phyloP scores from a whole-genome alignment of 2,797 vertebrate species.

The Protonibea diacanthus region DNA sequence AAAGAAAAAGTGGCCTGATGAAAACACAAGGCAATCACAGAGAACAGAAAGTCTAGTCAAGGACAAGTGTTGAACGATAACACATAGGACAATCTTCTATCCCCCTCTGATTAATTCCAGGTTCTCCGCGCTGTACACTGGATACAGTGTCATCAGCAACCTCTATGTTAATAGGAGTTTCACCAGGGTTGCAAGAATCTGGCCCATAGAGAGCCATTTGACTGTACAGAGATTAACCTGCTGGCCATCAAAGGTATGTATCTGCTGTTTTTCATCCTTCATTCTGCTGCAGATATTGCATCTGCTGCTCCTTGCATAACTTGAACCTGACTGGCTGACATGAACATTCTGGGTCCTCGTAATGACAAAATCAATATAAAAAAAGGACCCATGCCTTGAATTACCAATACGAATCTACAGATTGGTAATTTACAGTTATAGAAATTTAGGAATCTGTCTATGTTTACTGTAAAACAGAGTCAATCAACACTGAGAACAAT shows the following conservation, averaged over 20 bases:
- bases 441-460: not conserved
- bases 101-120: conserved; percentile 78
- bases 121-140: conserved; percentile 58
- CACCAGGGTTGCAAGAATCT: conserved; percentile 54
- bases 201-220: conserved; percentile 38
- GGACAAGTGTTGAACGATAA: conserved; percentile 70
- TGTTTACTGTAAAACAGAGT: not conserved
- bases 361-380: conserved; percentile 33
- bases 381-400: not conserved
- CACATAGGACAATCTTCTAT: conserved; percentile 73
- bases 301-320: conserved; percentile 18
- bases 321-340: not conserved
- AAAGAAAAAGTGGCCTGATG: conserved; percentile 54
- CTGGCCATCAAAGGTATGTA: conserved; percentile 46
- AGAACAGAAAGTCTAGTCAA: conserved; percentile 71
- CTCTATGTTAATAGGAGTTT: conserved; percentile 76
- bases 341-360: not conserved
- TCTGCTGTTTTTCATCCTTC: conserved; percentile 50
- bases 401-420: not conserved
- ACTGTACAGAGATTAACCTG: conserved; percentile 66
- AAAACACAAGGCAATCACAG: conserved; percentile 72
- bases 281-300: conserved; percentile 45
- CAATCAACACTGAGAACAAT: conserved; percentile 13
- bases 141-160: conserved; percentile 71
- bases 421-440: not conserved